Evolutionary conservation across 2,888 invertebrate genomes (phyloP), one percentile per base, ranked within the genome.

Genomic region (Pseudolycoriella hygida): DNA sequence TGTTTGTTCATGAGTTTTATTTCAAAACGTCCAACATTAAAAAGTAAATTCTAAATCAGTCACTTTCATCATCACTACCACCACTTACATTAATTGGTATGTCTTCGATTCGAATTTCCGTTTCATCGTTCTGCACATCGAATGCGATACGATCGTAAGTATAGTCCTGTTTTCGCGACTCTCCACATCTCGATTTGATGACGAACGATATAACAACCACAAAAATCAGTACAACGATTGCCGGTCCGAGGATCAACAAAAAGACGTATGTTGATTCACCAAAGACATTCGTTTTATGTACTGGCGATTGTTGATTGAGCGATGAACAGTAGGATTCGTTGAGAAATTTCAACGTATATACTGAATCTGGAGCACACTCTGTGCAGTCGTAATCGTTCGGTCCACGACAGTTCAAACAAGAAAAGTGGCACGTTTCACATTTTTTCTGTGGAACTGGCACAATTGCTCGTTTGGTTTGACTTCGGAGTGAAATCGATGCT

Each of bases 381-480:
- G 55, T 57, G 47, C 65, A 65, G 47, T 64, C 57, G n/a, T 57
- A 54, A 17, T 54, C 50, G 17, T 55, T 52, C 0, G 61, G 58
- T 2, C 65, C 65, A 20, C 53, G 55, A 50, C 65, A 65, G 25
- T 54, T 53, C n/a, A 58, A 50, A 6, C 65, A 65, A 17, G 56
- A 57, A 12, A 51, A 50, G 46, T 65, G 60, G 47, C 65, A 65
- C 3, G 46, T 46, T 15, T 49, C 51, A 43, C 65, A 65, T 17
- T 44, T 37, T 46, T 54, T 54, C 42, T 52, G 52, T 1, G 42
- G 25, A 19, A 43, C 17, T 30, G 17, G 15, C 17, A 37, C 2
- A 31, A 49, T 34, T 20, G 47, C 46, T 17, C 47, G 46, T 41
- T 45, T 17, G 17, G 19, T 20, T 12, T 17, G n/a, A 2, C 14